Evolutionary conservation across 2,113 vertebrate genomes (phyloP), one percentile per base, ranked within the genome.

Genomic region (Sebastes fasciatus): DNA sequence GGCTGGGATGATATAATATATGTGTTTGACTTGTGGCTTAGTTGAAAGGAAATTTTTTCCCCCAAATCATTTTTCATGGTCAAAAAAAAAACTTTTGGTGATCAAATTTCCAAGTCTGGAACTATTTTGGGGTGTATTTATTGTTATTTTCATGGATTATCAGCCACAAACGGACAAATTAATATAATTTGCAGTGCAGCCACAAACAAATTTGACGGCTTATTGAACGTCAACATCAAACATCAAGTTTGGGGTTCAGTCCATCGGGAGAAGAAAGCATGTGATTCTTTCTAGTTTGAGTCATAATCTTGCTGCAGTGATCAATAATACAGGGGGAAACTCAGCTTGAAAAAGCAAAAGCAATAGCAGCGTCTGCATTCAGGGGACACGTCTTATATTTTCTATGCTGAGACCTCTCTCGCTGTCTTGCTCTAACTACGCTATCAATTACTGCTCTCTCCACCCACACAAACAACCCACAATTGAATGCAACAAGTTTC

Each of bases 361-460:
- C 19, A 57, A 46, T 11, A 40, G 45, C 71, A 64, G 40, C 42
- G 66, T 23, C 3, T 70, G 12, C 11, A 77, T 46, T 48, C 10
- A 58, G 13, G 19, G 26, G 14, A 16, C 5, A 23, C 4, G 8
- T 55, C 1, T 21, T 23, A 23, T 21, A n/a, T 57, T 52, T 46
- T 52, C 7, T 74, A 10, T n/a, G 26, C 13, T 61, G 45, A 61
- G 54, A 63, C n/a, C 34, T 14, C 19, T 60, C 49, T n/a, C 1
- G 4, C 7, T 40, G 21, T 63, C 9, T 67, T 26, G 2, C 14
- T 26, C 6, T 49, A 60, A 49, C 42, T 60, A 10, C 46, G n/a
- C 14, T 11, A 83, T 42, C 42, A 62, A 55, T 64, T 45, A 70
- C 51, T 71, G 23, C 66, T 76, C 65, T 55, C 12, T 71, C 9